phyloP scores from a whole-genome alignment of 1,140 invertebrate genomes.

The Conus betulinus region DNA sequence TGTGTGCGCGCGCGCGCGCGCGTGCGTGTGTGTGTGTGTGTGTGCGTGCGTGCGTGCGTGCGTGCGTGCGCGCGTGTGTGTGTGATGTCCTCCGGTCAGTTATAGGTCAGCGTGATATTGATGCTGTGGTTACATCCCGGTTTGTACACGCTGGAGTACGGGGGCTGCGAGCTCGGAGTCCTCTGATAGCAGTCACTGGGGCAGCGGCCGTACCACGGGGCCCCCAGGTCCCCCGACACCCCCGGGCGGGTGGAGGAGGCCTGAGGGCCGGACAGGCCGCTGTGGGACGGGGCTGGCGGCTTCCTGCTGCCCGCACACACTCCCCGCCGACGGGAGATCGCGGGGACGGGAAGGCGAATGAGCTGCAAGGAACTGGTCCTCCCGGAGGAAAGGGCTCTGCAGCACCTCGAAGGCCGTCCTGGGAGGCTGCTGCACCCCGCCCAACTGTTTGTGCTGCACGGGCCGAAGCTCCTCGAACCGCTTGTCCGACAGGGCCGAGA shows the following conservation, averaged over 20 bases:
- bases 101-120: slow-evolving; percentile 72
- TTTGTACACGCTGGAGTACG: slow-evolving; percentile 42
- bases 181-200: background rate
- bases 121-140: slow-evolving; percentile 69
- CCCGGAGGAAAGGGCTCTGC: slow-evolving; percentile 16
- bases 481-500: slow-evolving; percentile 13
- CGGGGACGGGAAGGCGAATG: background rate
- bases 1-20: no score
- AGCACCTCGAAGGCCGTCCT: slow-evolving; percentile 42
- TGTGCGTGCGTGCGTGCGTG: no score
- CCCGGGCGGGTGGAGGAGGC: background rate
- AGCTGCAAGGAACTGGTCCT: slow-evolving; percentile 22
- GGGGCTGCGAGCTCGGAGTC: slow-evolving; percentile 27
- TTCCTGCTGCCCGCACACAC: background rate
- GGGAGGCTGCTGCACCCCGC: slow-evolving; percentile 5
- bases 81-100: slow-evolving; percentile 39
- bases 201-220: slow-evolving; percentile 18
- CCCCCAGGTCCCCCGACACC: background rate
- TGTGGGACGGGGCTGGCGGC: background rate
- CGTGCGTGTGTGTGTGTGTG: no score
- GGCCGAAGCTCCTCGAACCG: slow-evolving; percentile 40
- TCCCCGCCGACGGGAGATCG: background rate
- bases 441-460: slow-evolving; percentile 29
- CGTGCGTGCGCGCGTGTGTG: no score
- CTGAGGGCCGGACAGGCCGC: background rate